These are phyloP conservation scores for Bergia puertoricense DNA, from an alignment of 92 coral and sea anemone species.

Conservation along the genomic window DNA sequence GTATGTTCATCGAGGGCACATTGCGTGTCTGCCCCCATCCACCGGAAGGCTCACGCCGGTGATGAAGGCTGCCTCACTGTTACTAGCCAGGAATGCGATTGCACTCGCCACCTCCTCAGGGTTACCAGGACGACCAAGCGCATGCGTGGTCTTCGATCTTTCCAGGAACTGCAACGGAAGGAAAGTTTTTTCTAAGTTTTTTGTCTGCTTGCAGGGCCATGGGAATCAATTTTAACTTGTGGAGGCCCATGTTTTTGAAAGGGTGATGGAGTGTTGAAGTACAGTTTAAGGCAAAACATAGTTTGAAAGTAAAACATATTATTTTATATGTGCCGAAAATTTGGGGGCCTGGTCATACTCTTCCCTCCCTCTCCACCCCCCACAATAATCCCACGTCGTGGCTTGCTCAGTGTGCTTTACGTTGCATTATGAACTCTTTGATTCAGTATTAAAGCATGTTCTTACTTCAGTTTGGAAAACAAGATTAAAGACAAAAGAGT, in stretches of 20 bases:
- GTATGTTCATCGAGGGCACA: slow-evolving; percentile 65
- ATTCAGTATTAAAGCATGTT: no score
- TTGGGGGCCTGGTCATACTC: no score
- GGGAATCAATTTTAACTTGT: no score
- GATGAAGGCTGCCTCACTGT: slow-evolving; percentile 65
- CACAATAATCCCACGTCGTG: no score
- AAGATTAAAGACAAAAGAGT: neutral
- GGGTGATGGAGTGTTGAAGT: no score
- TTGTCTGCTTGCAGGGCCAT: neutral
- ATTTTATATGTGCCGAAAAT: no score
- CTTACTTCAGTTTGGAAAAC: neutral
- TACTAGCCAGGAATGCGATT: slow-evolving; percentile 73
- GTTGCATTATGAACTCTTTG: no score
- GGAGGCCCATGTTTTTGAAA: no score
- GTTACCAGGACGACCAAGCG: slow-evolving; percentile 78
- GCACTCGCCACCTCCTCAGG: slow-evolving; percentile 78
- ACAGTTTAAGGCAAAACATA: no score
- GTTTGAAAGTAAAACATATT: no score
- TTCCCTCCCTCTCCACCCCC: no score
- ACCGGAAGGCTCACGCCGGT: slow-evolving; percentile 79
- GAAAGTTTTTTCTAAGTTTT: neutral
- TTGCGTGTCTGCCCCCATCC: slow-evolving; percentile 82
- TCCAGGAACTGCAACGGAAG: slow-evolving; percentile 65
- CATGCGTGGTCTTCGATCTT: slow-evolving; percentile 68
- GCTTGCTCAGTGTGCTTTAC: no score